Conservation (phyloP, 2,797 vertebrate genomes). For the Urocyon cinereoargenteus region DNA sequence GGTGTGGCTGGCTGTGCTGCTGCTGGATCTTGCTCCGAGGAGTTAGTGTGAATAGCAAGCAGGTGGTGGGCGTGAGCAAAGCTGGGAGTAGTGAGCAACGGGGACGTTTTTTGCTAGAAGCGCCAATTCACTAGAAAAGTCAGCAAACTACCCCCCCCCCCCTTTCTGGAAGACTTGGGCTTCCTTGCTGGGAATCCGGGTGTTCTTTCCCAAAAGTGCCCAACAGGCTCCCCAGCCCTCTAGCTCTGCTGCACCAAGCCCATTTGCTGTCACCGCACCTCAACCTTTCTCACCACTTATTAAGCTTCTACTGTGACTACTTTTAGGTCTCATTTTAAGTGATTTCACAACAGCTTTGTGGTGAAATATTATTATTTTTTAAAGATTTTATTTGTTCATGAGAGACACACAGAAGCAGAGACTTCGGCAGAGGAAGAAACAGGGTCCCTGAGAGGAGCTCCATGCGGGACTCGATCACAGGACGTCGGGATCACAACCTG, state of each 20-base stretch:
- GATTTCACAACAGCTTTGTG: background rate
- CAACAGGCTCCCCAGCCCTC: fast-evolving
- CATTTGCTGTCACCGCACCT: background rate
- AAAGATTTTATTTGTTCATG: no score
- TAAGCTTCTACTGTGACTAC: background rate
- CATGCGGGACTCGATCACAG: no score
- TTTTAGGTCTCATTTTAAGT: background rate
- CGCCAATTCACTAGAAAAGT: background rate
- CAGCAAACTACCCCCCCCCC: background rate
- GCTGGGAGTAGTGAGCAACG: background rate
- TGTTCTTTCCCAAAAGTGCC: background rate
- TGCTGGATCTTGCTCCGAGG: no score
- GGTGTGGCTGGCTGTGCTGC: background rate
- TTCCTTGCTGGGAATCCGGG: background rate
- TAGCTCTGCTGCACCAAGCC: background rate
- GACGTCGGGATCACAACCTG: no score
- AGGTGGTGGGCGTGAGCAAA: background rate
- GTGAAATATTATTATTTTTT: background rate
- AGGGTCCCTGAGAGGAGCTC: no score
- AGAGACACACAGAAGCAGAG: no score
- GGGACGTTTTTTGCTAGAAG: background rate
- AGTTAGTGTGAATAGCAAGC: background rate
- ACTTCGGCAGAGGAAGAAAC: no score
- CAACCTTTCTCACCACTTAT: background rate
- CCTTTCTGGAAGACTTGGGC: background rate